These are phyloP conservation scores for Gorsachius goisagi DNA, from an alignment of 2,113 vertebrate species.

Conservation along the genomic window DNA sequence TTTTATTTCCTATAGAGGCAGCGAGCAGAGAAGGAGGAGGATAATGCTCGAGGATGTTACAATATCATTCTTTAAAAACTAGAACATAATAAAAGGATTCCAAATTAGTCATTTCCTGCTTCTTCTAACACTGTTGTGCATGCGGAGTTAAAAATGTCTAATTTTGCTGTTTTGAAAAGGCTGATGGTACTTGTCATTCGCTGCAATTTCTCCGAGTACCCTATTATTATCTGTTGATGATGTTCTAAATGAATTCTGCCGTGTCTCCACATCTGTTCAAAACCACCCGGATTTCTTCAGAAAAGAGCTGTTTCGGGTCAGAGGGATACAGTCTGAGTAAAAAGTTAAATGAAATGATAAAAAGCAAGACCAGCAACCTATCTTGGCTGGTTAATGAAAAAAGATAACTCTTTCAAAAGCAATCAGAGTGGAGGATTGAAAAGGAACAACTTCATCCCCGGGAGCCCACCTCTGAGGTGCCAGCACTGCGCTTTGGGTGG, in stretches of 20 bases:
- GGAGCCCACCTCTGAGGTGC: background rate
- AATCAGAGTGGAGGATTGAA: background rate
- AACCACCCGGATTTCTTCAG: constrained; percentile 24
- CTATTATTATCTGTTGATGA: constrained; percentile 70
- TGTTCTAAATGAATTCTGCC: constrained; percentile 66
- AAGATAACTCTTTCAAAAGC: background rate
- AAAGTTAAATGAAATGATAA: background rate
- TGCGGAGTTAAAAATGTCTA: constrained; percentile 62
- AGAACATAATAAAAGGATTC: constrained; percentile 28
- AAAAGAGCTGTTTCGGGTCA: constrained; percentile 13
- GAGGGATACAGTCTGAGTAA: background rate
- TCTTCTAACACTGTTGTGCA: constrained; percentile 44
- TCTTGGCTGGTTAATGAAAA: background rate
- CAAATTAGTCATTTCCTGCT: constrained; percentile 65
- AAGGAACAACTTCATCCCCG: background rate
- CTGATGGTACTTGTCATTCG: constrained; percentile 66
- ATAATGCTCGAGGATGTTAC: background rate
- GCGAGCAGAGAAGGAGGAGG: background rate
- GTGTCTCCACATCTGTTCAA: constrained; percentile 65
- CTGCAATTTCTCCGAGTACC: constrained; percentile 60
- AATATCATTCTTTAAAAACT: background rate
- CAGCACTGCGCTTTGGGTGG: background rate
- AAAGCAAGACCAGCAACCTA: background rate
- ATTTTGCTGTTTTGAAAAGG: constrained; percentile 66
- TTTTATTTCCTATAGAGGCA: background rate